A percentile compares a stretch with the other conserved stretches of the same genome.
Evolutionary conservation across 2,113 vertebrate genomes (phyloP).

Genomic region (Oreochromis spilurus): DNA sequence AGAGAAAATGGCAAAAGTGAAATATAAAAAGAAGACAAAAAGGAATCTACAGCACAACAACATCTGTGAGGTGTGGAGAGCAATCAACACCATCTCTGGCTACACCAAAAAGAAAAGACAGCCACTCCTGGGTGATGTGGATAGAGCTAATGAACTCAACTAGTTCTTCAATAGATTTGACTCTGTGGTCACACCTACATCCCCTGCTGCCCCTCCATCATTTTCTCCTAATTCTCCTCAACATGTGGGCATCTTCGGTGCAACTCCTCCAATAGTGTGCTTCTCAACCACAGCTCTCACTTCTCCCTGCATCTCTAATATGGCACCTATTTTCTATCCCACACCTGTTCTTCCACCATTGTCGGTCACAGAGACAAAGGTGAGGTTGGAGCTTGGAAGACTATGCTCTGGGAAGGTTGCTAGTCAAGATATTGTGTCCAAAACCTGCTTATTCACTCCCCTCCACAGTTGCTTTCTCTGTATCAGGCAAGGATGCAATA

Average conservation of each 20-base stretch:
- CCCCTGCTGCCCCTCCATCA: neutral
- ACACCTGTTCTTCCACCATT: neutral
- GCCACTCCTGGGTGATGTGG: neutral
- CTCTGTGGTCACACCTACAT: neutral
- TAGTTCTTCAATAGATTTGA: neutral
- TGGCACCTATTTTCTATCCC: neutral
- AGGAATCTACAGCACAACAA: neutral
- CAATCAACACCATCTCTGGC: neutral
- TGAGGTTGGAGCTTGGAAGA: neutral
- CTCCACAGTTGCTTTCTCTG: neutral
- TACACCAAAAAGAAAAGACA: neutral
- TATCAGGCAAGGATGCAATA: neutral
- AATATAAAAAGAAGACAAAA: neutral
- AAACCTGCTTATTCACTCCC: neutral
- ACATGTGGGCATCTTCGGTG: neutral
- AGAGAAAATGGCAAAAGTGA: neutral
- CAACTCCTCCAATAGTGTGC: neutral
- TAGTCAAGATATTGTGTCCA: neutral
- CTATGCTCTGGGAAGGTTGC: neutral
- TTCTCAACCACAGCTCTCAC: neutral
- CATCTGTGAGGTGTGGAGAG: neutral
- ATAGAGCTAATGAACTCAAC: neutral
- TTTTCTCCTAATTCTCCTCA: neutral
- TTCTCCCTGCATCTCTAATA: neutral
- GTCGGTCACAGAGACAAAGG: neutral